phyloP scores from a whole-genome alignment of 2,113 vertebrate species.

The Sarotherodon lohbergeri region DNA sequence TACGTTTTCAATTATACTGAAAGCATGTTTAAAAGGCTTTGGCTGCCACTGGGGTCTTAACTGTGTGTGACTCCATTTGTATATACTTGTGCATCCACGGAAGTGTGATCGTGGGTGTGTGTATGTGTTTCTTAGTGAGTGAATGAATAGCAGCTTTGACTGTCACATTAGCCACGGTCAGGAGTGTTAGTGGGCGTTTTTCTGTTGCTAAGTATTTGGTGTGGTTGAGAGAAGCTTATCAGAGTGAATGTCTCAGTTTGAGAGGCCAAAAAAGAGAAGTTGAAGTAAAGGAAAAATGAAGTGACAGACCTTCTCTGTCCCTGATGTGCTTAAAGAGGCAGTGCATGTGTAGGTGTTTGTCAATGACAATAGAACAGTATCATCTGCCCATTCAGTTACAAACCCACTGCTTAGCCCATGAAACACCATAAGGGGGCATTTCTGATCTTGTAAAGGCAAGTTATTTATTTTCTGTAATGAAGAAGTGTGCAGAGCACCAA shows the following conservation, averaged over 20 bases:
- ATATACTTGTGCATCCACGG: neutral
- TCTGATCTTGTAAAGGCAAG: neutral
- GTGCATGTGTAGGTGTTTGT: slow-evolving; percentile 61
- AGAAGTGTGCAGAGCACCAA: neutral
- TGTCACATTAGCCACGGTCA: slow-evolving; percentile 51
- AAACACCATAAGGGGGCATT: neutral
- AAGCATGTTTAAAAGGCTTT: slow-evolving; percentile 26
- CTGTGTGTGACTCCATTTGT: slow-evolving; percentile 5
- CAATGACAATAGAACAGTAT: slow-evolving; percentile 31
- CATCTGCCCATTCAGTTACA: neutral
- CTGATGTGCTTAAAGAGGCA: slow-evolving; percentile 38
- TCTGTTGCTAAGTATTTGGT: slow-evolving; percentile 3
- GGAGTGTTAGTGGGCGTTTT: slow-evolving; percentile 42
- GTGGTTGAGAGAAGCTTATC: slow-evolving; percentile 16
- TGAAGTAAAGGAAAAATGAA: neutral
- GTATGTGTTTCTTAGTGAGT: neutral
- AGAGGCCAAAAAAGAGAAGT: neutral
- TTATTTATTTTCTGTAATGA: neutral
- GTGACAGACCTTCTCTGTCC: neutral
- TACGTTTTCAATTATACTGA: slow-evolving; percentile 16
- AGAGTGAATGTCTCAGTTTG: slow-evolving; percentile 5
- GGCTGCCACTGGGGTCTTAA: neutral
- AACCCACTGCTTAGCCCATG: accelerated
- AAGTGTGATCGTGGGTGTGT: neutral
- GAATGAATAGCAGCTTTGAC: slow-evolving; percentile 29